Conservation (phyloP, 1,140 invertebrate species). For the Leptopilina boulardi region DNA sequence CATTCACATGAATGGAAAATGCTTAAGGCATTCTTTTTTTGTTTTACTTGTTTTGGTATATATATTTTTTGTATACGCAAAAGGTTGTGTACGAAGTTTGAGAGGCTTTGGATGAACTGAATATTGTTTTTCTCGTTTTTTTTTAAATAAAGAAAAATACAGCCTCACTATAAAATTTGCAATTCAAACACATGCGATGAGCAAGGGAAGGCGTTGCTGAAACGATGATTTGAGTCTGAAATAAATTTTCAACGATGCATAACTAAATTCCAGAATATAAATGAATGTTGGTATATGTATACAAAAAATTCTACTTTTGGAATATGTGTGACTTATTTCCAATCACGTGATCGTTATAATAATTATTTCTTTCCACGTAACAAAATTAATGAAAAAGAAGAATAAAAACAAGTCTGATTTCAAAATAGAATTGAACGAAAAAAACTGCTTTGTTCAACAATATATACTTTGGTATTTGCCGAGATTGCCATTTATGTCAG, state of each 20-base stretch:
- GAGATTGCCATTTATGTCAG: background rate
- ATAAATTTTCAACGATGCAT: conserved; percentile 13
- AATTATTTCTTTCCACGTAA: background rate
- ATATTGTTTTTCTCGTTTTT: background rate
- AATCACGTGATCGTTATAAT: background rate
- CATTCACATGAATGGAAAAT: conserved; percentile 12
- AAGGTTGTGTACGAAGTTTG: background rate
- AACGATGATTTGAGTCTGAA: conserved; percentile 8
- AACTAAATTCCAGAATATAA: background rate
- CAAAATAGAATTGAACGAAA: background rate
- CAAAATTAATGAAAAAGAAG: background rate
- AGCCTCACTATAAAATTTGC: conserved; percentile 23
- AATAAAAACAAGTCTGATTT: background rate
- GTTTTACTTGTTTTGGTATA: too few relatives aligned
- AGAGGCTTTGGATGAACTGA: background rate
- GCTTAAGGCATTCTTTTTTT: background rate
- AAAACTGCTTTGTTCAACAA: background rate
- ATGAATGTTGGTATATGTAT: background rate
- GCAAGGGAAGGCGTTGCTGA: background rate
- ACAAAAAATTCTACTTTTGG: background rate
- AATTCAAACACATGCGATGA: conserved; percentile 6
- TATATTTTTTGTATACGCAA: background rate
- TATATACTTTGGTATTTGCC: background rate
- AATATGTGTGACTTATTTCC: background rate
- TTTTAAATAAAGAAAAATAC: background rate